Base-by-base conservation (phyloP, 2,797 vertebrate species). In the Coendou prehensilis region DNA sequence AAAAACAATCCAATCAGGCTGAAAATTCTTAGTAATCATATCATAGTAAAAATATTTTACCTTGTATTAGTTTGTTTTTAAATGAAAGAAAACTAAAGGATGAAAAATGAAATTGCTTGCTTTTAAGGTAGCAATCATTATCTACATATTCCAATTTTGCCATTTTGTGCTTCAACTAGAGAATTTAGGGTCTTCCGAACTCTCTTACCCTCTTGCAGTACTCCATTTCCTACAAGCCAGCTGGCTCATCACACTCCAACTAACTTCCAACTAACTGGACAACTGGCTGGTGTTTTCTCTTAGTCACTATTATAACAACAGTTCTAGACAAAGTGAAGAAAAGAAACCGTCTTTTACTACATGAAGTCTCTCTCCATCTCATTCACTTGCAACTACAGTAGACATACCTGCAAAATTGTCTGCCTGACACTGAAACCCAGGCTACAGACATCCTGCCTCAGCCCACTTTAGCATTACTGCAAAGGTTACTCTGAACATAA, bases 291-390 rank as follows among this genome's bases (percentile, higher is more conserved):
- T 75, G 84, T 75, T 91, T 22, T 52, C 82, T 33, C 79, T 64
- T 76, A 47, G 18, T 87, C 26, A 80, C 87, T 87, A 94, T 87
- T 69, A 61, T 37, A 83, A 14, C 5, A 93, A 95, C 94, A 57
- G 10, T 71, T 90, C 71, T 30, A 37, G 28, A 20, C 33, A 8
- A 3, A 41, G 20, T 59, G n/a, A 93, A 61, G 50, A 28, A 95
- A 92, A 26, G 6, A 91, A 64, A 64, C 1, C 28, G 23, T 85
- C 15, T 91, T 45, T 91, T 73, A 64, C 45, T 73, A 69, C 93
- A 2, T 8, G 6, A 69, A 92, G 6, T 56, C 30, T 54, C 28
- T 92, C n/a, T 73, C 41, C 47, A 11, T 0, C 14, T 56, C 75
- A 59, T 71, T 67, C 33, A 59, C 59, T 56, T 5, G 76, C 79